Base-by-base conservation (phyloP, 92 coral and sea anemone genomes). In the Palythoa caribaeorum region DNA sequence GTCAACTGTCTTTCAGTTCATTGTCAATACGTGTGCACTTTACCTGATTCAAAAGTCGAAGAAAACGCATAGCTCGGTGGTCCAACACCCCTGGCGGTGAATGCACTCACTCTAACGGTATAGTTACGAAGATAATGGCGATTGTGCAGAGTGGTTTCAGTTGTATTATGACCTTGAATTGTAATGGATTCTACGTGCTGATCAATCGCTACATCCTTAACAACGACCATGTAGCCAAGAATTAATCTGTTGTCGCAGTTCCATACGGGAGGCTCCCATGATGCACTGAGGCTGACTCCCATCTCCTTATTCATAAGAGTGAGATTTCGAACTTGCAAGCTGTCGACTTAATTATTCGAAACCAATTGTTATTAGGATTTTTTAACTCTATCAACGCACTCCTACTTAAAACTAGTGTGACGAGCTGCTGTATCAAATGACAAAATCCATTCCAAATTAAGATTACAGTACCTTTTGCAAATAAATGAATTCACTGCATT, bases 11-110 rank as follows among this genome's bases (percentile, higher is more conserved):
- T 28, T 28, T 28, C 28, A 28, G 28, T 0, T 44, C 50, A 44
- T 44, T 44, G 4, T 44, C 6, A 44, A 4, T 44, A 28, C 28
- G 28, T 44, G 2, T 3, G 50, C 50, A 1, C 0, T 63, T 78
- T 66, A 80, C 85, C 85, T 80, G 85, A 80, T 20, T 80, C 85
- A 10, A 16, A 63, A 6, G 85, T 80, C 11, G 57, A 40, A 9
- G 73, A 57, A 13, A 37, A 3, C 21, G 70, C 84, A 37, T 44
- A 39, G 69, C 85, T 80, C 15, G 39, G 5, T 5, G 74, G 55
- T 50, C 85, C 85, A 39, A 65, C 9, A 20, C 85, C 85, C 20
- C 19, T 14, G 20, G 40, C 55, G 72, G 50, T 80, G 74, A 80
- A 80, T 4, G 85, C 85, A 6, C 28, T 40, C 54, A 63, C 11